A percentile compares a stretch with the other conserved stretches of the same genome.
Conservation (phyloP, 2,797 vertebrate genomes). For the Strix occidentalis region DNA sequence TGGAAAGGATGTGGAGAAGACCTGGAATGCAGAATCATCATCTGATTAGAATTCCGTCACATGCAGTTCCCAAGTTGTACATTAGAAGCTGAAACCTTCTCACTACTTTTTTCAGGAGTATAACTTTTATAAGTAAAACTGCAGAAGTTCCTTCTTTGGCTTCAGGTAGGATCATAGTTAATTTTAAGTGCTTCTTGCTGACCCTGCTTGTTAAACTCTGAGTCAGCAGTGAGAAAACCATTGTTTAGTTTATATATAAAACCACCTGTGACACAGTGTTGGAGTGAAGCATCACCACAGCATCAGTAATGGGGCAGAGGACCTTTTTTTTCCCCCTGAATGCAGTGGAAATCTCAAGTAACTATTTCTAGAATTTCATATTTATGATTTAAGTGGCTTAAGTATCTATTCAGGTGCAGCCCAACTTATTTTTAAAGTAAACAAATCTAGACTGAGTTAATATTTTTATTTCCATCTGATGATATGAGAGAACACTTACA, state of each 20-base stretch:
- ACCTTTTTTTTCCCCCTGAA: background rate
- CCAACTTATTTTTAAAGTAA: background rate
- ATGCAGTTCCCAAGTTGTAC: background rate
- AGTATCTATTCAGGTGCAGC: background rate
- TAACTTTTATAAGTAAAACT: background rate
- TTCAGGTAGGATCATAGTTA: background rate
- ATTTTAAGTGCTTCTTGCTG: background rate
- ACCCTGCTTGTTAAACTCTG: background rate
- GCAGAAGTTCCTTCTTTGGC: background rate
- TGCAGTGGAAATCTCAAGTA: background rate
- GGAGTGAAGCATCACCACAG: background rate
- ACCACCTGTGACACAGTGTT: background rate
- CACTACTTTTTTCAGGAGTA: background rate
- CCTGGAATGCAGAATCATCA: background rate
- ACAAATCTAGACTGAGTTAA: background rate
- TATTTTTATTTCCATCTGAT: slow-evolving; percentile 8
- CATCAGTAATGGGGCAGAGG: background rate
- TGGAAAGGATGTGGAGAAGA: background rate
- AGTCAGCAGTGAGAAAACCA: background rate
- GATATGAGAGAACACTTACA: background rate
- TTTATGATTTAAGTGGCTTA: background rate
- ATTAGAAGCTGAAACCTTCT: background rate
- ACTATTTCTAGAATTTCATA: background rate
- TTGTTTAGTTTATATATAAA: background rate
- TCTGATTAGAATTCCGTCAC: background rate